Percentiles rank a stretch among this genome's conserved stretches.
Conservation (phyloP, 1,140 invertebrate species). For the Acromyrmex echinatior region DNA sequence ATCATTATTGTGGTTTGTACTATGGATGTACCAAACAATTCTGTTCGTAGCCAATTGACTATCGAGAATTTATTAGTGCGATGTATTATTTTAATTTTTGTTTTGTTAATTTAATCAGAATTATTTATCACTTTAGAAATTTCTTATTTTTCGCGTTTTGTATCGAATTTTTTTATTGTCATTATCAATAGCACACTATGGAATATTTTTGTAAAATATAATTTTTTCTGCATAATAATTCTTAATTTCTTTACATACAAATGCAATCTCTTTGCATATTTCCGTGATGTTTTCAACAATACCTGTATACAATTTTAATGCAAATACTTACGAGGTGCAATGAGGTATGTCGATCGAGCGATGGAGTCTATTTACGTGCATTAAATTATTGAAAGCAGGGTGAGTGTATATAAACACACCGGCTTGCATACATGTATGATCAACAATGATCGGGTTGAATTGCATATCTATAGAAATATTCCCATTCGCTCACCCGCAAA, state of each 20-base stretch:
- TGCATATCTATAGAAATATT: conserved; percentile 57
- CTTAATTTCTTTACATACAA: not conserved
- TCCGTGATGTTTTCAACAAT: not conserved
- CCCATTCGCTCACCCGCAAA: conserved; percentile 26
- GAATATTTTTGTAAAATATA: not conserved
- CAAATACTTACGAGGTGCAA: not conserved
- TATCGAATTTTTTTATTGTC: not conserved
- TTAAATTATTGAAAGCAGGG: conserved; percentile 59
- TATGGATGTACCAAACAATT: not conserved
- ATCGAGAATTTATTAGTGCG: conserved; percentile 2
- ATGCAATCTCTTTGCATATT: not conserved
- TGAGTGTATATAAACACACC: conserved; percentile 1
- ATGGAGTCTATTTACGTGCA: conserved; percentile 50
- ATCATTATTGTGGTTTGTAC: not conserved
- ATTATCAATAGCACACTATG: not conserved
- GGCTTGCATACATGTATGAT: conserved; percentile 52
- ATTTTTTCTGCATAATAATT: conserved; percentile 8
- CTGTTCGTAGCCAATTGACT: not conserved
- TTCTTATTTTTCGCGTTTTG: not conserved
- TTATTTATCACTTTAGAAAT: not conserved
- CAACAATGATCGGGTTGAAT: conserved; percentile 61
- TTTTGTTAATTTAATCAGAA: not conserved
- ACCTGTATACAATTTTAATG: conserved; percentile 26
- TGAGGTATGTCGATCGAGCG: conserved; percentile 32
- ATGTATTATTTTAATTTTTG: not conserved